These are phyloP conservation scores for Ptychobarbus kaznakovi DNA, from an alignment of 2,797 vertebrate species.

Conservation along the genomic window DNA sequence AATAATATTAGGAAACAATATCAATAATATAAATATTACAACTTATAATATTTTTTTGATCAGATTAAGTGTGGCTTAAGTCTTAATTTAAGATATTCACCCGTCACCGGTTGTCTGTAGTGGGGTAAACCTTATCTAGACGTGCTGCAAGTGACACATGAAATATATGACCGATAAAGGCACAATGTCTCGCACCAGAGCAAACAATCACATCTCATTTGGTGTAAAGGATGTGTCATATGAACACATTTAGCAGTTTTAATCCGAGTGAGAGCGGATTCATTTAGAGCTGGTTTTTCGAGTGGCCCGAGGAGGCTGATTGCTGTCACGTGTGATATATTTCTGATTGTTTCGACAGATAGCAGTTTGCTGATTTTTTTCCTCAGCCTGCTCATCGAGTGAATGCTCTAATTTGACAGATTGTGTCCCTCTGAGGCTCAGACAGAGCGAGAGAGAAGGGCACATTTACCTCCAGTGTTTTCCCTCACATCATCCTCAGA, in stretches of 20 bases:
- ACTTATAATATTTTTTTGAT: not conserved
- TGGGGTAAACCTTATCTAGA: not conserved
- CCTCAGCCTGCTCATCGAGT: conserved; percentile 39
- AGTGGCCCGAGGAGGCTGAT: conserved; percentile 17
- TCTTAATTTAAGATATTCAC: not conserved
- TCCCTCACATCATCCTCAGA: conserved; percentile 62
- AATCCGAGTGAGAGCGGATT: conserved; percentile 12
- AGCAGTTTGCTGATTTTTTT: conserved; percentile 1
- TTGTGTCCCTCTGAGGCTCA: conserved; percentile 68
- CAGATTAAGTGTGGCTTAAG: not conserved
- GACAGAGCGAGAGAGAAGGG: conserved; percentile 37
- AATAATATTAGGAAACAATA: no score
- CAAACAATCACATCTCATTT: conserved; percentile 18
- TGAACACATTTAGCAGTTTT: conserved; percentile 17
- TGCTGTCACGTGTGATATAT: conserved; percentile 73
- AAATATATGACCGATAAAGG: not conserved
- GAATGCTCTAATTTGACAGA: conserved; percentile 75
- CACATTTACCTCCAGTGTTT: conserved; percentile 61
- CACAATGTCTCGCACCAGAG: not conserved
- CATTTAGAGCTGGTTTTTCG: not conserved
- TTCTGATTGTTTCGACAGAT: conserved; percentile 70
- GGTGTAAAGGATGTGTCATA: not conserved
- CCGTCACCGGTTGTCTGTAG: no score
- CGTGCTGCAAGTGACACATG: not conserved
- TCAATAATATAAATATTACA: not conserved